These are phyloP conservation scores for Pecten maximus DNA, from an alignment of 2,888 invertebrate genomes.

Conservation along the genomic window DNA sequence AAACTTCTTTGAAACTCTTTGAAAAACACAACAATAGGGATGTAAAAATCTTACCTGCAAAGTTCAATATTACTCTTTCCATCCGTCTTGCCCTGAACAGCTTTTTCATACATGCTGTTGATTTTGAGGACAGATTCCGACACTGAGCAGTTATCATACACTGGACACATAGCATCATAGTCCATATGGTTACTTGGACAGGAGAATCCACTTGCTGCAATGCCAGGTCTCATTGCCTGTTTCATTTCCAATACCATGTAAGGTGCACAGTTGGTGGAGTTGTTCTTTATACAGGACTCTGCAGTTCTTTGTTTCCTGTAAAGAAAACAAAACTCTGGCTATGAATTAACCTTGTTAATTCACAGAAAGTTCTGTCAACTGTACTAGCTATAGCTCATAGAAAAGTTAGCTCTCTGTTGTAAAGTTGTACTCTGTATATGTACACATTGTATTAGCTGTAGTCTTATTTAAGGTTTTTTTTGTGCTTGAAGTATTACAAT, in stretches of 20 bases:
- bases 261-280: constrained; percentile 46
- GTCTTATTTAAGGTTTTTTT: too few relatives aligned
- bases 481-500: too few relatives aligned
- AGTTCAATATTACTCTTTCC: background rate
- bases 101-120: background rate
- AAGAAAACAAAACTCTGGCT: background rate
- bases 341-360: too few relatives aligned
- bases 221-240: constrained; percentile 42
- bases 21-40: too few relatives aligned
- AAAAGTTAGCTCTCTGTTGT: too few relatives aligned
- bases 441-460: too few relatives aligned
- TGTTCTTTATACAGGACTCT: constrained; percentile 37
- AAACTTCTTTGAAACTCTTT: too few relatives aligned
- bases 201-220: background rate
- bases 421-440: too few relatives aligned
- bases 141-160: background rate
- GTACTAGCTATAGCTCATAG: too few relatives aligned
- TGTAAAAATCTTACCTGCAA: background rate
- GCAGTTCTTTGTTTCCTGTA: constrained; percentile 36
- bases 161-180: background rate
- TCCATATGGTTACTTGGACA: background rate
- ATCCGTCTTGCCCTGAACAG: background rate
- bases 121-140: background rate
- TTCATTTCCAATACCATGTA: constrained; percentile 38
- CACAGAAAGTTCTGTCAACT: too few relatives aligned